Conservation (phyloP, 2,113 vertebrate genomes). For the Irena cyanogastra region DNA sequence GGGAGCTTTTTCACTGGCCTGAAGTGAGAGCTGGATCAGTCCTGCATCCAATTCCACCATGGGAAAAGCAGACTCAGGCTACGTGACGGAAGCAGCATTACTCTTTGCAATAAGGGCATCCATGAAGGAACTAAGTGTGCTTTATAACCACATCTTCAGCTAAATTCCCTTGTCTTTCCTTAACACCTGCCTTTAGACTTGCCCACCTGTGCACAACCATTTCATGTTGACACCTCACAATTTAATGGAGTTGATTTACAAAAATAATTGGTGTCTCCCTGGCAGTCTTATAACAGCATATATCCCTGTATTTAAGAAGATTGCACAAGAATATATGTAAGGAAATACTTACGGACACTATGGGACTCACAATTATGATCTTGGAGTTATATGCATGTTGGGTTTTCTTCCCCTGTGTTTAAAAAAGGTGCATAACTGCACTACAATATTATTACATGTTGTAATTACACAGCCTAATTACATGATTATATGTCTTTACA, state of each 20-base stretch:
- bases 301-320: not conserved
- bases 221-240: not conserved
- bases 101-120: not conserved
- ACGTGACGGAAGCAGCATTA: not conserved
- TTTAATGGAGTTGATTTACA: not conserved
- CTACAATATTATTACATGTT: slow-evolving; percentile 61
- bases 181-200: not conserved
- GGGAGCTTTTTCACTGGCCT: not conserved
- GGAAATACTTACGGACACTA: not conserved
- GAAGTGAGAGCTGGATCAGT: not conserved
- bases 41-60: not conserved
- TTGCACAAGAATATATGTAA: not conserved
- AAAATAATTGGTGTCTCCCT: not conserved
- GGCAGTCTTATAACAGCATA: not conserved
- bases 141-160: not conserved
- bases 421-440: slow-evolving; percentile 1
- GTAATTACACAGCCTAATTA: slow-evolving; percentile 59
- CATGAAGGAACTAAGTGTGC: not conserved
- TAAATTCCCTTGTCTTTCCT: not conserved
- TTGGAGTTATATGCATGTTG: not conserved
- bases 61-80: not conserved
- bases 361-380: not conserved
- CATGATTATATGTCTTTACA: slow-evolving; percentile 57
- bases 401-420: not conserved
- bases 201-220: not conserved